Evolutionary conservation across 1,140 invertebrate species (phyloP).

Genomic region (Teleogryllus occipitalis): DNA sequence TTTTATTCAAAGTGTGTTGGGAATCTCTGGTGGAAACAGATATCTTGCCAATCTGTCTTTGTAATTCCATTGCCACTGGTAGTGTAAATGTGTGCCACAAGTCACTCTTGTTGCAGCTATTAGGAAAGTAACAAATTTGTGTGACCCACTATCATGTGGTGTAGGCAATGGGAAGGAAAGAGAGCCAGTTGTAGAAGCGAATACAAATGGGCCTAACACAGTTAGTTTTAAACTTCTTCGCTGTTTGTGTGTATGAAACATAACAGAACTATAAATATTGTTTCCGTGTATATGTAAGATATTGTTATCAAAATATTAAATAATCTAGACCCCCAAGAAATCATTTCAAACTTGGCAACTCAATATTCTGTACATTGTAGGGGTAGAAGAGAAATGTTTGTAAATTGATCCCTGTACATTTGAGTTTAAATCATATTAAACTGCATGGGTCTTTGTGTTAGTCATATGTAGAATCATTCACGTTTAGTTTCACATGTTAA

Average conservation of each 20-base stretch:
- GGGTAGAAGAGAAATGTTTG: neutral
- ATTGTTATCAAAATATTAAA: neutral
- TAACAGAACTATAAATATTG: neutral
- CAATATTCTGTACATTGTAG: neutral
- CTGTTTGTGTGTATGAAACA: neutral
- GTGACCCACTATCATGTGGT: no score
- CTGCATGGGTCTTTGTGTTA: conserved; percentile 1
- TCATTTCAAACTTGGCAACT: conserved; percentile 1
- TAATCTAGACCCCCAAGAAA: neutral
- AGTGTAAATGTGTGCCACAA: no score
- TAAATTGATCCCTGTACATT: neutral
- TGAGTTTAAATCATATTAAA: neutral
- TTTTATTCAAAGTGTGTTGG: no score
- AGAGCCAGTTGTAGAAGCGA: neutral
- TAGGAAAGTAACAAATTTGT: no score
- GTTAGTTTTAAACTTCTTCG: neutral
- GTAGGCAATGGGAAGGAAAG: neutral
- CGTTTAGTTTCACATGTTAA: neutral
- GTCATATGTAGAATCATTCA: neutral
- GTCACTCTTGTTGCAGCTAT: no score
- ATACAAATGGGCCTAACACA: neutral
- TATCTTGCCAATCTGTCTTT: no score
- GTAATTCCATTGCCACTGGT: no score
- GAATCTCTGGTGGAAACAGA: no score
- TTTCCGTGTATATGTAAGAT: neutral